Evolutionary conservation across 2,797 vertebrate species (phyloP), one percentile per base, ranked within the genome.

Genomic region (Syncerus caffer): DNA sequence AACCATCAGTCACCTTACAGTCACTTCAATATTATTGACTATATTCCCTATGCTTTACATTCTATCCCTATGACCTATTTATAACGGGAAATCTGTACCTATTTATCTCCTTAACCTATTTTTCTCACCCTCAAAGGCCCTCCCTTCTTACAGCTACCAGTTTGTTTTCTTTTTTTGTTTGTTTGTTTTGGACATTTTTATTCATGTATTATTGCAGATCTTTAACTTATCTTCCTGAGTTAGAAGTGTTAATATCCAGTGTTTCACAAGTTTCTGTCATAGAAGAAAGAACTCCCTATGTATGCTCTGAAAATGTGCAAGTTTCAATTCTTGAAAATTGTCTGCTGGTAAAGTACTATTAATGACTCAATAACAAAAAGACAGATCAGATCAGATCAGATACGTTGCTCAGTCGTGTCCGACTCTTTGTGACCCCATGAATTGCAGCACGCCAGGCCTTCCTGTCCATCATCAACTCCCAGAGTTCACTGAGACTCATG

Each of bases 211-310:
- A 67, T 21, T 57, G 17, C 6, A 95, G 87, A 58, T 55, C 29
- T 96, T 97, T 88, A 93, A 88, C 31, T 94, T 96, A 83, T n/a
- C 21, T 53, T 87, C 87, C 53, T 94, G 84, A 96, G 15, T 87
- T 96, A 57, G 2, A 76, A 7, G 27, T 93, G 29, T 64, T 87
- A 92, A 86, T 94, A 95, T 78, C 60, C 76, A 93, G 25, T 27
- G 31, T 85, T 96, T 85, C 51, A 55, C 67, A 58, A 23, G 25
- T 82, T 91, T 86, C n/a, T 80, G 53, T 92, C 94, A 78, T 88
- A 92, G 4, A 82, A 83, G n/a, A 90, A 94, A 95, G 31, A 96
- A 84, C 25, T 74, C 11, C 25, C 25, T 71, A 23, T 45, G 45
- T 67, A 84, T 9, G 23, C 16, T 85, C 13, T 80, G 55, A 82